Evolutionary conservation across 1,140 invertebrate genomes (phyloP), one percentile per base, ranked within the genome.

Genomic region (Aradophagus sp.): DNA sequence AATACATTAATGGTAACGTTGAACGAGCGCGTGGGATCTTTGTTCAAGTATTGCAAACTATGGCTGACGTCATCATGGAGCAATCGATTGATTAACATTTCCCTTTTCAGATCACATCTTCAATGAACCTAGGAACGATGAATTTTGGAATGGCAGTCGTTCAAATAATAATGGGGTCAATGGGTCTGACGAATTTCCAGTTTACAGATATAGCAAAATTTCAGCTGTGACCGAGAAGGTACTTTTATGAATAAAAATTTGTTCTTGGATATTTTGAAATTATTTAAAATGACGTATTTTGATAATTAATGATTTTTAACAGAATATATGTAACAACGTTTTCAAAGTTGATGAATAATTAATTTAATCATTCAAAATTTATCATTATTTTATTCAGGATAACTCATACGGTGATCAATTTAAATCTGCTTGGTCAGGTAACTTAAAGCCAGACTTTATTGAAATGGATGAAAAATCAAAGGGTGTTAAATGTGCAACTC

Each of bases 201-300:
- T 78, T 41, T 31, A 74, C 69, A 35, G 77, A 69, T 74, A 65
- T 74, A 45, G 74, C 56, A 62, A 77, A 59, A 66, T 76, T 16
- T 75, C 78, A 17, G 50, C 68, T 8, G 68, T 82, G 69, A 70
- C 77, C 16, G 77, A 80, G 58, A 77, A 83, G 61, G 80, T 81
- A 77, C 73, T 53, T 63, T n/a, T n/a, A n/a, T n/a, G n/a, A n/a
- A n/a, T n/a, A n/a, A n/a, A n/a, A n/a, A n/a, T n/a, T n/a, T n/a
- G n/a, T n/a, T n/a, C n/a, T n/a, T n/a, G n/a, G n/a, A n/a, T n/a
- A n/a, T n/a, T n/a, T n/a, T n/a, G n/a, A n/a, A n/a, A n/a, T n/a
- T n/a, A n/a, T n/a, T n/a, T n/a, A n/a, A n/a, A n/a, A n/a, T n/a
- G n/a, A n/a, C n/a, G n/a, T n/a, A n/a, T n/a, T n/a, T n/a, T n/a